Evolutionary conservation across 2,113 vertebrate genomes (phyloP).

Genomic region (Dendropsophus ebraccatus): DNA sequence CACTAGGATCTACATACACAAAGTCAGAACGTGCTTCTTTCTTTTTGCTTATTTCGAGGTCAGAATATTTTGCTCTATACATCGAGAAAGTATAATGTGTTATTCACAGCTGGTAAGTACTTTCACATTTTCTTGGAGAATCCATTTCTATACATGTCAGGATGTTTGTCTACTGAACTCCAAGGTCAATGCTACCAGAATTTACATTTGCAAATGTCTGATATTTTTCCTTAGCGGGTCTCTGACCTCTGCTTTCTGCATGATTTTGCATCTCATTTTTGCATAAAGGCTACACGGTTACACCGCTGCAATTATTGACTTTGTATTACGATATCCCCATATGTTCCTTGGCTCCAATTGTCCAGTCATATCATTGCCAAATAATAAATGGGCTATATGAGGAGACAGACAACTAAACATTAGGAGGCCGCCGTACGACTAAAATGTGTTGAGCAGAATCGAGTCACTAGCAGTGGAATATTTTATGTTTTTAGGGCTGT

Average conservation of each 20-base stretch:
- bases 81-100: slow-evolving; percentile 1
- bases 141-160: slow-evolving; percentile 18
- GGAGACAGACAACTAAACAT: slow-evolving; percentile 34
- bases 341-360: slow-evolving; percentile 28
- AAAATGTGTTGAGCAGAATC: not conserved
- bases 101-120: slow-evolving; percentile 19
- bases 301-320: slow-evolving; percentile 21
- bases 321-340: slow-evolving; percentile 29
- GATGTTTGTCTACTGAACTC: slow-evolving; percentile 23
- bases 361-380: slow-evolving; percentile 8
- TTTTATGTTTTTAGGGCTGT: not conserved
- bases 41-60: not conserved
- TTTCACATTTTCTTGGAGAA: slow-evolving; percentile 12
- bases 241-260: slow-evolving; percentile 12
- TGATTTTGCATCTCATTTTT: slow-evolving; percentile 26
- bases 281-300: slow-evolving; percentile 35
- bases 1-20: not conserved
- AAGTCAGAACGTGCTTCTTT: not conserved
- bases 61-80: not conserved
- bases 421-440: slow-evolving; percentile 4
- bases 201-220: slow-evolving; percentile 21
- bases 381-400: slow-evolving; percentile 35
- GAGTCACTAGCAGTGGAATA: not conserved
- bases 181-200: slow-evolving; percentile 24
- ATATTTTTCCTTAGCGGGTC: slow-evolving; percentile 11